Evolutionary conservation across 2,797 vertebrate genomes (phyloP).

Genomic region (Channallabes apus): DNA sequence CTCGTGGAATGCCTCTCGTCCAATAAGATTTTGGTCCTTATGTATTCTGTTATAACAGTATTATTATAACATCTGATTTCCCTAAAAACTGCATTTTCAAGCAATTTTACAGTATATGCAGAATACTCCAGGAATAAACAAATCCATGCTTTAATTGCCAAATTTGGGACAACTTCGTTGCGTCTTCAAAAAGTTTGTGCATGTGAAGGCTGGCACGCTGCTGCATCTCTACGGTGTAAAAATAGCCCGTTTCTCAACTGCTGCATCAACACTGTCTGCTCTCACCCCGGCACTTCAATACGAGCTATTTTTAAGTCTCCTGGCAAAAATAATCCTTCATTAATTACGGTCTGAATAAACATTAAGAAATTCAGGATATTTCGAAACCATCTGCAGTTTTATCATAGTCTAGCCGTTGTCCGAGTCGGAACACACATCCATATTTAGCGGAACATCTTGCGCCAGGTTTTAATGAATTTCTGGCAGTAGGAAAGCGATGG

Average conservation of each 20-base stretch:
- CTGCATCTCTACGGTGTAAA: slow-evolving; percentile 20
- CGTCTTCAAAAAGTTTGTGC: background rate
- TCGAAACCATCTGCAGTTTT: slow-evolving; percentile 35
- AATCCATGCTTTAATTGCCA: background rate
- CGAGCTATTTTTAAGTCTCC: slow-evolving; percentile 14
- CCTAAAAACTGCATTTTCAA: background rate
- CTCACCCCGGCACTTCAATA: slow-evolving; percentile 12
- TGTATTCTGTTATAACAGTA: background rate
- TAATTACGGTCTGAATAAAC: slow-evolving; percentile 23
- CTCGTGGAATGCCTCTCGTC: no score
- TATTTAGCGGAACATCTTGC: slow-evolving; percentile 39
- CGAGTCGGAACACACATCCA: slow-evolving; percentile 24
- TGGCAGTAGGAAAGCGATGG: slow-evolving; percentile 34
- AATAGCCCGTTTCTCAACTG: slow-evolving; percentile 15
- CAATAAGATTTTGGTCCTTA: background rate
- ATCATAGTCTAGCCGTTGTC: background rate
- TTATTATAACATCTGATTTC: background rate
- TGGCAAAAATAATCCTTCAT: slow-evolving; percentile 1
- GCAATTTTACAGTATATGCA: background rate
- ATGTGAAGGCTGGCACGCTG: background rate
- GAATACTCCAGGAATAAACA: no score
- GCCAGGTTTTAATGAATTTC: slow-evolving; percentile 35
- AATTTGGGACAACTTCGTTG: background rate
- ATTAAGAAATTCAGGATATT: slow-evolving; percentile 8
- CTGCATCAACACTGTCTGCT: slow-evolving; percentile 27